Conservation (phyloP, 2,113 vertebrate species). For the Otocyon megalotis region DNA sequence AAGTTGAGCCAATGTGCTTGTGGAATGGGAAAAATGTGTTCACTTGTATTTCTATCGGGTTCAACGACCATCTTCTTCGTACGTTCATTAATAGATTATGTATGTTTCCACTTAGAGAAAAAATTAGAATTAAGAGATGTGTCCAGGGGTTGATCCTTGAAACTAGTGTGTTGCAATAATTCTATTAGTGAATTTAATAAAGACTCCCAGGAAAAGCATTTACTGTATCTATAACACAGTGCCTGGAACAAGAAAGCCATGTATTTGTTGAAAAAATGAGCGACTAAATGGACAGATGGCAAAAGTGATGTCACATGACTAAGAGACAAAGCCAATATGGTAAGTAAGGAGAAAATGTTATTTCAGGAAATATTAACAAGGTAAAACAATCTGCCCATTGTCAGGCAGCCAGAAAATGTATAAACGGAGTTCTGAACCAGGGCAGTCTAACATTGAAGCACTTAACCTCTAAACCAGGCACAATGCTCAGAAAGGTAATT, state of each 20-base stretch:
- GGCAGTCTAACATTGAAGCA: background rate
- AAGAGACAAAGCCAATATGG: background rate
- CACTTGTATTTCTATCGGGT: background rate
- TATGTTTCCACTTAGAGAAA: slow-evolving; percentile 30
- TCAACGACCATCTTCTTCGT: background rate
- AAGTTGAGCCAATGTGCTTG: background rate
- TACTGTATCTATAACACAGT: background rate
- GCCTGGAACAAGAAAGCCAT: background rate
- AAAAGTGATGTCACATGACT: background rate
- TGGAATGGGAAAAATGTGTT: background rate
- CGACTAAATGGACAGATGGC: background rate
- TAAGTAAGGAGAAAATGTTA: background rate
- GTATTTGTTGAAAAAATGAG: background rate
- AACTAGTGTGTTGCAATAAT: background rate
- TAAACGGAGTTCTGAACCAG: background rate
- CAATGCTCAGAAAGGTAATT: slow-evolving; percentile 32
- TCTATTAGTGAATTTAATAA: background rate
- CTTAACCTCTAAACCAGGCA: background rate
- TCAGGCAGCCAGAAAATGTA: background rate
- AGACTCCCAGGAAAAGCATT: background rate
- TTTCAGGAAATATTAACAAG: slow-evolving; percentile 32
- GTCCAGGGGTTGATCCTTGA: background rate
- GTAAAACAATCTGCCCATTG: background rate
- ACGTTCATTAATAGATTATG: background rate
- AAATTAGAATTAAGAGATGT: background rate